Evolutionary conservation across 2,113 vertebrate species (phyloP).

Genomic region (Nansenia antarctica): DNA sequence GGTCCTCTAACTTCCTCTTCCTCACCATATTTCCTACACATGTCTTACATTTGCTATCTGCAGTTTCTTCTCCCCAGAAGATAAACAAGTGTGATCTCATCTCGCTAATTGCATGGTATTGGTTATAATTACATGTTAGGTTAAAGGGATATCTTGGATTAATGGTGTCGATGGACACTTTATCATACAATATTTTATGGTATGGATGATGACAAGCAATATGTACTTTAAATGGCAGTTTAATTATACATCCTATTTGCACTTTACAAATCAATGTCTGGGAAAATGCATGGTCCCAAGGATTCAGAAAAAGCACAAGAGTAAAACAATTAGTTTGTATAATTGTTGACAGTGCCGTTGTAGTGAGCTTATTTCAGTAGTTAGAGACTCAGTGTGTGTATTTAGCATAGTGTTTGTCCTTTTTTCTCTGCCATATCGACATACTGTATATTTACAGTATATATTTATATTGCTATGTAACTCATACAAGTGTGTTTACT

Average conservation of each 20-base stretch:
- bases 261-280: no score
- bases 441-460: background rate
- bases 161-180: background rate
- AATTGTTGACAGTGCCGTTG: background rate
- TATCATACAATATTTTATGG: background rate
- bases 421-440: background rate
- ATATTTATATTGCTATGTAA: background rate
- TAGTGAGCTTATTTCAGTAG: background rate
- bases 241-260: no score
- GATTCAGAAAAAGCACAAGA: no score
- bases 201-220: no score
- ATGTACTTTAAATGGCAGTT: no score
- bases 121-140: no score
- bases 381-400: background rate
- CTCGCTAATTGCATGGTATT: background rate
- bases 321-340: background rate
- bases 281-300: no score
- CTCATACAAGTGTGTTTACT: background rate
- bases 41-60: background rate
- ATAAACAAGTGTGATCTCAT: background rate
- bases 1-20: background rate
- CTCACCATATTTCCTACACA: background rate
- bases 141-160: background rate
- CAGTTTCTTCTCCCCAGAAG: background rate
- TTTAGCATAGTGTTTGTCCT: no score